phyloP scores from a whole-genome alignment of 2,888 invertebrate species.

The Dicycla oo region DNA sequence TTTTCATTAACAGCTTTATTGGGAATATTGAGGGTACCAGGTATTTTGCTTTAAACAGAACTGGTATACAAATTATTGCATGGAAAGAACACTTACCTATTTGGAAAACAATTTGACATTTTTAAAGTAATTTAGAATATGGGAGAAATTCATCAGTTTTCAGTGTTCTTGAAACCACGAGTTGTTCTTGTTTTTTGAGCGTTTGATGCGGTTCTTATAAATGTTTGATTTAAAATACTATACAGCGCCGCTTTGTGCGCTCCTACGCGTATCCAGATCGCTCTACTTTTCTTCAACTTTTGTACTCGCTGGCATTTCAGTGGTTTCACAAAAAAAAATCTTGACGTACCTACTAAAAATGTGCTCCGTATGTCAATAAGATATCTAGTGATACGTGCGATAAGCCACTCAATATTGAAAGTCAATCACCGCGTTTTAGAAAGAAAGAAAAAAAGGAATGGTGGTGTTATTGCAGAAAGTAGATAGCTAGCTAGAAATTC shows the following conservation, averaged over 20 bases:
- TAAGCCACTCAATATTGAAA: too few species aligned
- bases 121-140: background rate
- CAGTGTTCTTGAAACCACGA: constrained; percentile 18
- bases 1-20: background rate
- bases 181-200: constrained; percentile 38
- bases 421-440: too few species aligned
- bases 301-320: constrained; percentile 7
- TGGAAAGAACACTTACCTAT: background rate
- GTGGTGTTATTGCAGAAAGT: too few species aligned
- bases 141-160: background rate
- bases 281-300: constrained; percentile 28
- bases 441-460: too few species aligned
- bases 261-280: constrained; percentile 17
- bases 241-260: constrained; percentile 12
- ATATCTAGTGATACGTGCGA: background rate
- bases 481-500: too few species aligned
- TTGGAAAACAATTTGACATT: background rate
- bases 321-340: constrained; percentile 4
- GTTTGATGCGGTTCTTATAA: constrained; percentile 28
- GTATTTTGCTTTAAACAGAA: background rate
- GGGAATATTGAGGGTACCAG: background rate
- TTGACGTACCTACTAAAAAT: too few species aligned
- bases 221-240: constrained; percentile 45
- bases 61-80: background rate
- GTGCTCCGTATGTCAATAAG: constrained; percentile 1